Conservation (phyloP, 2,113 vertebrate genomes). For the Apodemus speciosus region DNA sequence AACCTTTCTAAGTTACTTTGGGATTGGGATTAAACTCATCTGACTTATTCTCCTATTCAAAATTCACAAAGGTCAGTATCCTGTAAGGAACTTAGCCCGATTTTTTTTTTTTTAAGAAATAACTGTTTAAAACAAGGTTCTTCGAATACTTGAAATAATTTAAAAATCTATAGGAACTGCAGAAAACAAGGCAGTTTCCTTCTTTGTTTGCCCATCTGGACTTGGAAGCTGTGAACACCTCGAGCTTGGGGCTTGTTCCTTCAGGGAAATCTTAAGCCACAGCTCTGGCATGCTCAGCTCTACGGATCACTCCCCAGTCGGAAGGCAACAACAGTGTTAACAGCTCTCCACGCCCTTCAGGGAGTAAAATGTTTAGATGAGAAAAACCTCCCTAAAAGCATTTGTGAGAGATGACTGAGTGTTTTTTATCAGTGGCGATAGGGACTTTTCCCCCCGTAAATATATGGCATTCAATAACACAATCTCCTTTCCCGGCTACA, state of each 20-base stretch:
- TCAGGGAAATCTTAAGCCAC: slow-evolving; percentile 44
- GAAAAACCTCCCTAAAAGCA: slow-evolving; percentile 58
- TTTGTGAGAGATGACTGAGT: slow-evolving; percentile 51
- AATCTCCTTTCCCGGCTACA: neutral
- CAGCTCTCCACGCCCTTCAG: slow-evolving; percentile 64
- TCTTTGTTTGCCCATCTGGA: neutral
- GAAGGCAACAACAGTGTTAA: slow-evolving; percentile 33
- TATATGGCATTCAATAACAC: slow-evolving; percentile 59
- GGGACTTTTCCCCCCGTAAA: slow-evolving; percentile 69
- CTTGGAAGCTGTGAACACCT: neutral
- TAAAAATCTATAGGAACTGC: neutral
- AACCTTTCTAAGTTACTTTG: slow-evolving; percentile 31
- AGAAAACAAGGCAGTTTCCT: slow-evolving; percentile 42
- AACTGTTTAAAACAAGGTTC: neutral
- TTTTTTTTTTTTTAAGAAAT: neutral
- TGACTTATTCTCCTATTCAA: slow-evolving; percentile 51
- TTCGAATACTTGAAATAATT: slow-evolving; percentile 15
- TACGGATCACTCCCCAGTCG: slow-evolving; percentile 43
- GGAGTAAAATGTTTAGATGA: neutral
- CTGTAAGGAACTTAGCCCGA: neutral
- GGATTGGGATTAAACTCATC: slow-evolving; percentile 20
- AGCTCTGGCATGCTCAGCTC: slow-evolving; percentile 1
- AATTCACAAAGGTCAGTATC: neutral
- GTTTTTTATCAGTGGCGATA: slow-evolving; percentile 68
- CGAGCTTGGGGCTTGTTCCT: neutral